A percentile compares a stretch with the other conserved stretches of the same genome.
Evolutionary conservation across 2,113 vertebrate genomes (phyloP).

Genomic region (Triplophysa dalaica): DNA sequence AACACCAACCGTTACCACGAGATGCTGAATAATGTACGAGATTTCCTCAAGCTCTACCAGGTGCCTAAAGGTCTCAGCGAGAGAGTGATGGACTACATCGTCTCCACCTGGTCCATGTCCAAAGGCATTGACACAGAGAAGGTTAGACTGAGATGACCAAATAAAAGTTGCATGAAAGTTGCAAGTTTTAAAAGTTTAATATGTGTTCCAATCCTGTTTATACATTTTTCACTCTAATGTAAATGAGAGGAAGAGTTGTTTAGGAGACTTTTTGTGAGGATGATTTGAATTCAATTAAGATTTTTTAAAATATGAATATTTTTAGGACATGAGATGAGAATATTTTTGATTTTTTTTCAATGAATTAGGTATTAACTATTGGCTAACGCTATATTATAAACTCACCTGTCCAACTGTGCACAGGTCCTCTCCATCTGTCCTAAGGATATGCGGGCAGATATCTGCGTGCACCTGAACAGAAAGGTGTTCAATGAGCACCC

Average conservation of each 20-base stretch:
- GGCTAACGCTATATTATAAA: not conserved
- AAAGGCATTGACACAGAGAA: slow-evolving; percentile 98
- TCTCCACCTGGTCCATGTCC: slow-evolving; percentile 98
- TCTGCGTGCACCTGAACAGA: slow-evolving; percentile 94
- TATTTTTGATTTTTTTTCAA: not conserved
- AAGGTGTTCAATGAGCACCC: slow-evolving; percentile 97
- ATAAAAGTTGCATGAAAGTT: not conserved
- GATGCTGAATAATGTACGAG: slow-evolving; percentile 95
- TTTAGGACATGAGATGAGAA: too few relatives aligned
- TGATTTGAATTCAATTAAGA: too few relatives aligned
- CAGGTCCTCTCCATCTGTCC: slow-evolving; percentile 96
- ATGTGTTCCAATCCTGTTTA: too few relatives aligned
- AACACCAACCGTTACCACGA: slow-evolving; percentile 98
- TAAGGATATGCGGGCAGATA: slow-evolving; percentile 97
- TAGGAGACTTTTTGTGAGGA: too few relatives aligned
- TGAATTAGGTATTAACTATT: not conserved
- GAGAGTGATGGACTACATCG: slow-evolving; percentile 98
- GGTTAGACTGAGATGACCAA: slow-evolving; percentile 69
- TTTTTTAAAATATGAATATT: too few relatives aligned
- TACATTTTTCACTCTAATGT: too few relatives aligned
- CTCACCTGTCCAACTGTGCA: slow-evolving; percentile 34
- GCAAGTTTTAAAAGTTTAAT: not conserved
- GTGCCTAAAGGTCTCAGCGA: slow-evolving; percentile 97
- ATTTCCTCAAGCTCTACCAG: slow-evolving; percentile 98
- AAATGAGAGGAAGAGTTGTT: too few relatives aligned